A percentile compares a stretch with the other conserved stretches of the same genome.
These are phyloP conservation scores for Erpetoichthys calabaricus DNA, from an alignment of 2,797 vertebrate species.

Conservation along the genomic window DNA sequence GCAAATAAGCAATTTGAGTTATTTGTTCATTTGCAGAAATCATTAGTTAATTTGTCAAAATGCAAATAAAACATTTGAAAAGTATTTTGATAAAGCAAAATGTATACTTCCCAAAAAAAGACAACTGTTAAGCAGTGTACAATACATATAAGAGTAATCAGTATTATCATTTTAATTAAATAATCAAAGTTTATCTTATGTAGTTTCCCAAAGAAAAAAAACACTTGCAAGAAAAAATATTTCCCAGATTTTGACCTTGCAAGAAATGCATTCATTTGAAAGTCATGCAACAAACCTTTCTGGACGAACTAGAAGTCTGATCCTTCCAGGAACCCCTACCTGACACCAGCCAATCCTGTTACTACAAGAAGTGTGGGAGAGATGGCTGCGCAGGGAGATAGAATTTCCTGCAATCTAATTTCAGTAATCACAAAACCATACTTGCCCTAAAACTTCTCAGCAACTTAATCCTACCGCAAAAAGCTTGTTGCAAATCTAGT, in stretches of 20 bases:
- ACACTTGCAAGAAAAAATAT: neutral
- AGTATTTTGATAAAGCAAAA: too few relatives aligned
- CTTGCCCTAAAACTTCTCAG: conserved; percentile 31
- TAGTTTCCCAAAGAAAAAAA: neutral
- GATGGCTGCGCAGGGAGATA: conserved; percentile 1
- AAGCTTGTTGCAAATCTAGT: too few relatives aligned
- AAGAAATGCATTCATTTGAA: conserved; percentile 34
- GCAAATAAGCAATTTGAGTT: conserved; percentile 56
- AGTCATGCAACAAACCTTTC: conserved; percentile 42
- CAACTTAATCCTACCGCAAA: too few relatives aligned
- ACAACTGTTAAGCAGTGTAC: too few relatives aligned
- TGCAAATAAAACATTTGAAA: too few relatives aligned
- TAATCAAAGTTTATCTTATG: too few relatives aligned
- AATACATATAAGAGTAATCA: too few relatives aligned
- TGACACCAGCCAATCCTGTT: conserved; percentile 41
- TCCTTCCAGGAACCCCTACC: conserved; percentile 36
- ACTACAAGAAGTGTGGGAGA: conserved; percentile 36
- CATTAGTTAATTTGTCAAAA: too few relatives aligned
- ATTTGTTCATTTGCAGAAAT: conserved; percentile 17
- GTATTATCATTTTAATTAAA: too few relatives aligned
- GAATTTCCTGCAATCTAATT: conserved; percentile 14
- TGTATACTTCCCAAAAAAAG: too few relatives aligned
- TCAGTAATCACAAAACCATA: conserved; percentile 29
- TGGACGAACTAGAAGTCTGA: conserved; percentile 55
- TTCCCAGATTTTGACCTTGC: neutral